A percentile compares a stretch with the other conserved stretches of the same genome.
Conservation (phyloP, 2,113 vertebrate genomes). For the Epinephelus lanceolatus region DNA sequence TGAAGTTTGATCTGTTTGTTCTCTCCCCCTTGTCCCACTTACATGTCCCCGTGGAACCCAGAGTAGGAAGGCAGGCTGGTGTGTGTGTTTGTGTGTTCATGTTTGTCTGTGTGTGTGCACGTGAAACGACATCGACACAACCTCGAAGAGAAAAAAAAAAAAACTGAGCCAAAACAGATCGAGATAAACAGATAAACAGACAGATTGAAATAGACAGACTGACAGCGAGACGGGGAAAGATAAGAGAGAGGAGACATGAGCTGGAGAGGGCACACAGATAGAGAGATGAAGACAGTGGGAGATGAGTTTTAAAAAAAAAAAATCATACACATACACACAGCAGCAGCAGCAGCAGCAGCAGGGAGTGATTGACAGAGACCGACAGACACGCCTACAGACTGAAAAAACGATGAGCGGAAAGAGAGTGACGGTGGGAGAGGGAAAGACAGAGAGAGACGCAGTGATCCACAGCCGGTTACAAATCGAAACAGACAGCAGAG, state of each 20-base stretch:
- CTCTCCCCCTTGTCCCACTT: conserved; percentile 79
- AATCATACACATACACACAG: conserved; percentile 24
- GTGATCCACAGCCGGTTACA: conserved; percentile 61
- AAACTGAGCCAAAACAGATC: conserved; percentile 58
- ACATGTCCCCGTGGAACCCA: conserved; percentile 72
- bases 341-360: neutral
- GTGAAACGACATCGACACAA: conserved; percentile 33
- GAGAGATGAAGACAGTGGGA: conserved; percentile 55
- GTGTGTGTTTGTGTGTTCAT: conserved; percentile 3
- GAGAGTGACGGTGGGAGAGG: conserved; percentile 56
- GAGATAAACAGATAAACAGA: conserved; percentile 76
- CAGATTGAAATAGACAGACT: conserved; percentile 71
- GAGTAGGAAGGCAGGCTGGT: conserved; percentile 51
- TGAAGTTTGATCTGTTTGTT: conserved; percentile 80
- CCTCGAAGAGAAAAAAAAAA: conserved; percentile 36
- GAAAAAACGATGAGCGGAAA: conserved; percentile 66
- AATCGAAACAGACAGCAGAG: conserved; percentile 66
- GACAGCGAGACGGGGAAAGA: conserved; percentile 63
- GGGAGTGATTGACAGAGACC: conserved; percentile 69
- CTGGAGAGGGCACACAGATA: conserved; percentile 51
- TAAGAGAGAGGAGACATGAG: conserved; percentile 50
- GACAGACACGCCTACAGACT: conserved; percentile 71
- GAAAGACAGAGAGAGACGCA: conserved; percentile 52
- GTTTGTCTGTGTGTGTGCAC: conserved; percentile 30
- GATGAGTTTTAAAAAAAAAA: conserved; percentile 39